These are phyloP conservation scores for Euplagia quadripunctaria DNA, from an alignment of 2,888 invertebrate species.

Conservation along the genomic window DNA sequence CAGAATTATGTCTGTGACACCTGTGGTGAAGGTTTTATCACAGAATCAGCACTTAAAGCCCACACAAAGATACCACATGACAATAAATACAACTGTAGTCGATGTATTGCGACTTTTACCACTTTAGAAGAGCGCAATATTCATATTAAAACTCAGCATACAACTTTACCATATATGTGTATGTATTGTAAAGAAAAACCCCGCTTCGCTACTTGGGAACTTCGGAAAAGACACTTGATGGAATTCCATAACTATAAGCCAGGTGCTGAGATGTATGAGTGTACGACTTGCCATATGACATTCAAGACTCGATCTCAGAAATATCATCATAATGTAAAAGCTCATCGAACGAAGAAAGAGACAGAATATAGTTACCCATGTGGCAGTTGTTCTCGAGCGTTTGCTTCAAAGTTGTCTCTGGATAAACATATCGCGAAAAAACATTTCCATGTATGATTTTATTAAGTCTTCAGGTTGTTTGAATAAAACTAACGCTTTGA, in stretches of 20 bases:
- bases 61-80: slow-evolving; percentile 80
- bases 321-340: slow-evolving; percentile 81
- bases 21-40: slow-evolving; percentile 82
- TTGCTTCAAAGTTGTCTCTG: slow-evolving; percentile 83
- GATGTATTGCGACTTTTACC: slow-evolving; percentile 80
- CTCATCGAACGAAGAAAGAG: slow-evolving; percentile 80
- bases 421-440: slow-evolving; percentile 86
- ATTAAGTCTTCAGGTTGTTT: background rate
- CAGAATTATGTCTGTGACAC: slow-evolving; percentile 83
- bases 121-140: slow-evolving; percentile 76
- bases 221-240: slow-evolving; percentile 78
- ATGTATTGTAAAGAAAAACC: slow-evolving; percentile 82
- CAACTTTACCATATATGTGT: slow-evolving; percentile 79
- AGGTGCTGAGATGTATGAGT: slow-evolving; percentile 81
- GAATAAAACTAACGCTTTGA: background rate
- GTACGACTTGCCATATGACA: slow-evolving; percentile 81
- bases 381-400: slow-evolving; percentile 81
- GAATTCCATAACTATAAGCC: slow-evolving; percentile 82
- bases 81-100: slow-evolving; percentile 79
- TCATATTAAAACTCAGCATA: slow-evolving; percentile 80
- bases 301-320: slow-evolving; percentile 82
- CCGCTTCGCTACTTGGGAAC: slow-evolving; percentile 80
- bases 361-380: slow-evolving; percentile 82
- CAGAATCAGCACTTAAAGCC: slow-evolving; percentile 75
- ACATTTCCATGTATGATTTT: slow-evolving; percentile 77